Evolutionary conservation across 2,888 invertebrate genomes (phyloP), one percentile per base, ranked within the genome.

Genomic region (Tetramorium bicarinatum): DNA sequence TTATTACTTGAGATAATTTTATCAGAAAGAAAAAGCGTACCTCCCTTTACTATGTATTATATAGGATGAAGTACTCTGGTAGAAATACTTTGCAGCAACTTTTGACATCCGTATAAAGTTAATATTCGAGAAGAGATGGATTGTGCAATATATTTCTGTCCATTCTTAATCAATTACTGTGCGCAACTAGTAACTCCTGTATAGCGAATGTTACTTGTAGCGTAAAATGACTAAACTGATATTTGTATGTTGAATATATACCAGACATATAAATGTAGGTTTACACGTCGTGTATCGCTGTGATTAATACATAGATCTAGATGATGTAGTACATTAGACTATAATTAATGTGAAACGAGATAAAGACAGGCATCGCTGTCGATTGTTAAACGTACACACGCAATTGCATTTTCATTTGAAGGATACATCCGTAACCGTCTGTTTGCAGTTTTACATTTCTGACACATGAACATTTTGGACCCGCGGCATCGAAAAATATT

Each of bases 241-340:
- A 87, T 92, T 92, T 91, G 84, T 91, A 92, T 91, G 89, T 92
- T 86, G 88, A 86, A 89, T 90, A 92, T 90, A 88, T 85, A 86
- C 69, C 61, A 47, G 82, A 85, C 41, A 67, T 86, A 85, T 79
- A 85, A 79, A 85, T 59, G 86, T 86, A 86, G 85, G 69, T 86
- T 89, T 76, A 88, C 77, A 84, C 85, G 76, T 89, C 86, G 88
- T 91, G 89, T 93, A 89, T 93, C 86, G 89, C 93, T 93, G 92
- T 93, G 93, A 94, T 93, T 89, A 89, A 86, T 91, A 90, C 85
- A 89, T 91, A 92, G 90, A 87, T 47, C 87, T 90, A 91, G 89
- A 80, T 71, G 85, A 85, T 87, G 85, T 89, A 84, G 80, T 90
- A 83, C 86, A 62, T 85, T 88, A 90, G 84, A 85, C 44, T 74